Conservation (phyloP, 1,140 invertebrate species). For the Meloidogyne hapla region DNA sequence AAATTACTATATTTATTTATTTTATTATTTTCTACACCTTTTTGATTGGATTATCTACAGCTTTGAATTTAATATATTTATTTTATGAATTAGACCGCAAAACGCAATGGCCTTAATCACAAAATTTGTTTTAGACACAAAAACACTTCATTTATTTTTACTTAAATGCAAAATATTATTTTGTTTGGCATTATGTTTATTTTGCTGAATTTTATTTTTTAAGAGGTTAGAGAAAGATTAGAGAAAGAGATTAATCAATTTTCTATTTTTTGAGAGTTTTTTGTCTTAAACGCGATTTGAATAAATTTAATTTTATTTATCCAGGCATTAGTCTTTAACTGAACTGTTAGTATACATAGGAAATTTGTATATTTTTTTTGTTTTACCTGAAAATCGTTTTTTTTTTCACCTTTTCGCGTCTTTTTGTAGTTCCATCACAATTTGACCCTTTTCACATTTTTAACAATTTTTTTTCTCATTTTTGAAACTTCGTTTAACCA, state of each 20-base stretch:
- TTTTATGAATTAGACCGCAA: neutral
- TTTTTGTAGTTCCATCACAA: too few relatives aligned
- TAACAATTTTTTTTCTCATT: neutral
- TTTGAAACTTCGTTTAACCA: neutral
- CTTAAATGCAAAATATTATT: neutral
- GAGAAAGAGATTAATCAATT: too few relatives aligned
- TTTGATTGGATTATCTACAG: neutral
- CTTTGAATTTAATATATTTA: neutral
- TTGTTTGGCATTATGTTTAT: neutral
- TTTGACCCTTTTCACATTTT: too few relatives aligned
- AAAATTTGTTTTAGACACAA: too few relatives aligned
- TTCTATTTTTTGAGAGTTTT: too few relatives aligned
- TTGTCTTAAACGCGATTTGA: too few relatives aligned
- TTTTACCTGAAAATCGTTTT: too few relatives aligned
- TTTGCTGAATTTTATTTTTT: neutral
- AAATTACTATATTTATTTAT: neutral
- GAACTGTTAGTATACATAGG: too few relatives aligned
- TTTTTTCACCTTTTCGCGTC: too few relatives aligned
- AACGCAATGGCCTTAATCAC: neutral
- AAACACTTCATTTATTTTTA: neutral
- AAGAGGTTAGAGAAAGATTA: neutral
- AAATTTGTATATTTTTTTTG: too few relatives aligned
- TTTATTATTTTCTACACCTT: neutral
- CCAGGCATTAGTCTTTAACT: too few relatives aligned
- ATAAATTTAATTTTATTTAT: too few relatives aligned